Evolutionary conservation across 2,888 invertebrate genomes (phyloP), one percentile per base, ranked within the genome.

Genomic region (Brachyopa scutellaris): DNA sequence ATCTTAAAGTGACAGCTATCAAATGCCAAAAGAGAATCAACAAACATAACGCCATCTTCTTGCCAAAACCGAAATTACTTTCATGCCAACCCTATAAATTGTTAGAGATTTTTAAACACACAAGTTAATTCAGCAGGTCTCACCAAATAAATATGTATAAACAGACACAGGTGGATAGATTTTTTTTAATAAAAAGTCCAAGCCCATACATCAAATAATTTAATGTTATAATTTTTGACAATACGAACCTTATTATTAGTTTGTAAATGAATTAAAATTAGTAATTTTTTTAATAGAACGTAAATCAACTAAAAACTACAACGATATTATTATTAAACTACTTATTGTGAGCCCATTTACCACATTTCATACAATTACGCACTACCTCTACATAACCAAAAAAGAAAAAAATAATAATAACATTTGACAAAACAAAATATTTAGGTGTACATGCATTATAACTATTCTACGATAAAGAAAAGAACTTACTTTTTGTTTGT

Each of bases 321-420:
- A 53, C 29, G 4, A n/a, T 36, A 62, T 19, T 26, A 26, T 9
- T 23, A 45, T 11, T 15, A 47, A 36, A 15, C 47, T 31, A 67
- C 21, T 11, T 29, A 29, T 8, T 84, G 85, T 85, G 84, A 84
- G 85, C 85, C 86, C 85, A n/a, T 79, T 85, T 84, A 80, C 85
- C 85, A 74, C 67, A 64, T 23, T 78, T 55, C 72, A 62, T 69
- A 69, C 45, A 61, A 13, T 17, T 26, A 78, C 78, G 72, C 67
- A 78, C 72, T 72, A 77, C 77, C 36, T 42, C 19, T 21, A 70
- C 23, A 47, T 1, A 40, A 66, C 26, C 6, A 26, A 11, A 38
- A n/a, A 40, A 23, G 26, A 49, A 17, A 51, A 23, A 49, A 49
- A 23, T 29, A 38, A 15, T 33, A 53, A 33, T 45, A 78, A 83